Evolutionary conservation across 2,888 invertebrate species (phyloP).

Genomic region (Andrena bucephala): DNA sequence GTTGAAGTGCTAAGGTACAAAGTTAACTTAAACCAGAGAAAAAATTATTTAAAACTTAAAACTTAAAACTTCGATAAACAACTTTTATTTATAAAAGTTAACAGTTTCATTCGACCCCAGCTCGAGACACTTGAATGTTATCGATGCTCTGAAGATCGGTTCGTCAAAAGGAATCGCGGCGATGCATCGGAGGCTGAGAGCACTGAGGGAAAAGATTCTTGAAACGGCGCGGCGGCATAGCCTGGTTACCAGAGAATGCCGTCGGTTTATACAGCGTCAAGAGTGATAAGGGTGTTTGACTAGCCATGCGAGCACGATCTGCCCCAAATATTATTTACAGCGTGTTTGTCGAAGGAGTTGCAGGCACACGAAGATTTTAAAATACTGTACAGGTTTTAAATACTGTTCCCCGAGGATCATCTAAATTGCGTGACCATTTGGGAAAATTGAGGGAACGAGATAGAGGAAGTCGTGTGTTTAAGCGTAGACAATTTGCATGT

Average conservation of each 20-base stretch:
- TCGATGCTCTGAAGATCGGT: background rate
- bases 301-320: conserved; percentile 54
- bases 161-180: background rate
- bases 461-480: no score
- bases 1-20: no score
- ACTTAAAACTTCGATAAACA: no score
- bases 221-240: conserved; percentile 20
- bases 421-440: background rate
- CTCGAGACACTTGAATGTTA: background rate
- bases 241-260: conserved; percentile 42
- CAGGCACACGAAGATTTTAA: background rate
- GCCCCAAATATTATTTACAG: conserved; percentile 56
- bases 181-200: background rate
- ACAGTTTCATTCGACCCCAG: no score
- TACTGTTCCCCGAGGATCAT: background rate
- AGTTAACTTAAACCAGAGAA: no score
- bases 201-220: background rate
- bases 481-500: no score
- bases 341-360: conserved; percentile 13
- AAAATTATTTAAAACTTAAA: no score
- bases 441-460: background rate
- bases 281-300: conserved; percentile 72
- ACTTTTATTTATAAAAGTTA: no score
- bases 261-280: conserved; percentile 40
- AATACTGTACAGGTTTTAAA: no score